Evolutionary conservation across 2,888 invertebrate species (phyloP).

Genomic region (Eucriotettix oculatus): DNA sequence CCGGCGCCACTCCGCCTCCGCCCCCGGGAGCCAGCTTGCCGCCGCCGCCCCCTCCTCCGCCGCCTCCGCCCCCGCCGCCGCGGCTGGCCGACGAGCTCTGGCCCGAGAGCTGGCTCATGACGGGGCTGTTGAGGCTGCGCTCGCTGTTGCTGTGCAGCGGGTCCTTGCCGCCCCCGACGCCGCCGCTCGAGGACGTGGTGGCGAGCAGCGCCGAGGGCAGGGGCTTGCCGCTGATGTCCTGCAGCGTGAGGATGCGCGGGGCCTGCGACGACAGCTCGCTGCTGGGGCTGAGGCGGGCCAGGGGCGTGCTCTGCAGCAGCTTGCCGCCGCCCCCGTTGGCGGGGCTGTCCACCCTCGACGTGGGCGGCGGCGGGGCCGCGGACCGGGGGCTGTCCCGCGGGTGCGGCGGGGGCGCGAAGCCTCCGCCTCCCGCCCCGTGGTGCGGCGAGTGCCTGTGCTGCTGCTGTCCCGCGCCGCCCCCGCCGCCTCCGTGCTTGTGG

Average conservation of each 20-base stretch:
- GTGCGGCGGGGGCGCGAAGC: constrained; percentile 40
- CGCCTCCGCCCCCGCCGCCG: constrained; percentile 15
- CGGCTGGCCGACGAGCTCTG: constrained; percentile 37
- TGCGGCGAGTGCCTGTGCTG: constrained; percentile 65
- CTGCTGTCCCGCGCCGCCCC: constrained; percentile 25
- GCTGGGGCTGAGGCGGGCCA: constrained; percentile 79
- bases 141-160: constrained; percentile 84
- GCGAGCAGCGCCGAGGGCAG: constrained; percentile 76
- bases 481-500: constrained; percentile 37
- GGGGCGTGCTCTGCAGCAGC: constrained; percentile 56
- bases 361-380: constrained; percentile 21
- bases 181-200: constrained; percentile 76
- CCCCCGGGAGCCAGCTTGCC: constrained; percentile 4
- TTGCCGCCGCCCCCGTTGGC: constrained; percentile 4
- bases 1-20: constrained; percentile 29
- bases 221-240: constrained; percentile 87
- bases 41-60: not conserved
- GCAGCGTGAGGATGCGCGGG: constrained; percentile 81
- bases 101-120: constrained; percentile 80
- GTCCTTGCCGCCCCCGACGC: constrained; percentile 64
- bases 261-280: constrained; percentile 74
- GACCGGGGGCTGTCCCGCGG: constrained; percentile 18
- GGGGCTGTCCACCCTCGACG: constrained; percentile 19
- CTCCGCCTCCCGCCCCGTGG: constrained; percentile 39
- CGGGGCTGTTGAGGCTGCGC: constrained; percentile 78